Evolutionary conservation across 30 jellyfish, hydroid and myxozoan genomes (phyloP), one percentile per base, ranked within the genome.

Genomic region (Pelagia noctiluca): DNA sequence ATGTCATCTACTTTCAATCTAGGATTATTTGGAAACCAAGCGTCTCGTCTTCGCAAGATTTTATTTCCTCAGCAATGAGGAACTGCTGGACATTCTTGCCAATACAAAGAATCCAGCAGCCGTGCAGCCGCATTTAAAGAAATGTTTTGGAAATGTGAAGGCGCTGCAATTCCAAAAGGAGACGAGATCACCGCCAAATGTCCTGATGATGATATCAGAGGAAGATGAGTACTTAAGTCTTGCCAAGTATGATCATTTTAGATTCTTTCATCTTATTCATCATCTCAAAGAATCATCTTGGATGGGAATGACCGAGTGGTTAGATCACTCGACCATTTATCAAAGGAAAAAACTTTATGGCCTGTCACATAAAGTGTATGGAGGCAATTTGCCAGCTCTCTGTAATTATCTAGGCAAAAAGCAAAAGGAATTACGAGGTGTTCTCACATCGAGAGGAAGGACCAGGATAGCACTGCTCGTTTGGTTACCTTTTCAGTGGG

Each of bases 31-130:
- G 73, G 98, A 91, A 50, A 85, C 94, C 11, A 91, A 91, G 67
- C 96, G 98, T 63, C 86, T 78, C 28, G 94, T 83, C 30, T 91
- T 91, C 64, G 90, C 98, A 26, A 66, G 98, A 46, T 83, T 91
- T 71, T 91, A 91, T 63, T 91, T 91, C 88, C 89, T 91, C 47
- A 91, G 96, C 90, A 91, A 91, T 66, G 98, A 91, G 48, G 98
- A 91, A 37, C 90, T 91, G 53, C 77, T 91, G 62, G 96, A 83
- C 71, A 91, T 91, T 57, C 89, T 91, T 4, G 85, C 98, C 36
- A 84, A 91, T 42, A 84, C 92, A 25, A 91, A 91, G 90, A 79
- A 72, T 61, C 89, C 82, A 4, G 35, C 84, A 10, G 94, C 91
- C 16, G 95, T 91, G 38, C 92, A 91, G 88, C 96, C 96, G 11